Evolutionary conservation across 1,140 invertebrate genomes (phyloP).

Genomic region (Globodera rostochiensis): DNA sequence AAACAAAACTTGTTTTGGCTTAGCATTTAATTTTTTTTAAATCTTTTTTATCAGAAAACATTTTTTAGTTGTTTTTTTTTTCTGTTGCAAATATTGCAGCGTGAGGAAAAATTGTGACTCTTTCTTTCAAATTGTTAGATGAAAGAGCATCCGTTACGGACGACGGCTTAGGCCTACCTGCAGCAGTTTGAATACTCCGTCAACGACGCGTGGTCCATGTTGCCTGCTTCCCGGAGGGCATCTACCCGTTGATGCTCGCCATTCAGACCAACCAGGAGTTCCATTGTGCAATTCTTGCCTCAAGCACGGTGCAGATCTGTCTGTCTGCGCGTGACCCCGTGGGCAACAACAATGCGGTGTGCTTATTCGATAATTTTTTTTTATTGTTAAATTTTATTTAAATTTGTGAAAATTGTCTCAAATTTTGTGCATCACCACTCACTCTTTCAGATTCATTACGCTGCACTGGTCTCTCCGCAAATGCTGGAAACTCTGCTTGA

Average conservation of each 20-base stretch:
- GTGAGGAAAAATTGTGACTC: too few species aligned
- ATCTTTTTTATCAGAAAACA: too few species aligned
- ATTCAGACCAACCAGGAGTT: constrained; percentile 56
- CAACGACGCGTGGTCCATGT: constrained; percentile 43
- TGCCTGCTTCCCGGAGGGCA: constrained; percentile 56
- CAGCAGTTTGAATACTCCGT: constrained; percentile 50
- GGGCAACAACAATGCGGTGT: constrained; percentile 61
- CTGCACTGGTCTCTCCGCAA: constrained; percentile 56
- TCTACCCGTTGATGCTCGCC: constrained; percentile 61
- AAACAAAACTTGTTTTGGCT: too few species aligned
- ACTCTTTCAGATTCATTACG: constrained; percentile 52
- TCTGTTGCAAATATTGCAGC: too few species aligned
- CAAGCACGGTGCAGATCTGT: constrained; percentile 52
- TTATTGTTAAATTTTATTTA: constrained; percentile 52
- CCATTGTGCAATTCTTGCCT: constrained; percentile 55
- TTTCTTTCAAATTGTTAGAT: neutral
- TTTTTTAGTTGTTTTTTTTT: too few species aligned
- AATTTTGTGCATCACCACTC: constrained; percentile 59
- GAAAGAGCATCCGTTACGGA: constrained; percentile 46
- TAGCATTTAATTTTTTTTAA: too few species aligned
- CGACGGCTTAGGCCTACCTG: constrained; percentile 48
- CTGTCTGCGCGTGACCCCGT: constrained; percentile 45
- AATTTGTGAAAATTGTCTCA: constrained; percentile 22
- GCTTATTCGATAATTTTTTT: constrained; percentile 39
- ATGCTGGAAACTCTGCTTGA: constrained; percentile 62